Evolutionary conservation across 2,113 vertebrate species (phyloP).

Genomic region (Synchiropus splendidus): DNA sequence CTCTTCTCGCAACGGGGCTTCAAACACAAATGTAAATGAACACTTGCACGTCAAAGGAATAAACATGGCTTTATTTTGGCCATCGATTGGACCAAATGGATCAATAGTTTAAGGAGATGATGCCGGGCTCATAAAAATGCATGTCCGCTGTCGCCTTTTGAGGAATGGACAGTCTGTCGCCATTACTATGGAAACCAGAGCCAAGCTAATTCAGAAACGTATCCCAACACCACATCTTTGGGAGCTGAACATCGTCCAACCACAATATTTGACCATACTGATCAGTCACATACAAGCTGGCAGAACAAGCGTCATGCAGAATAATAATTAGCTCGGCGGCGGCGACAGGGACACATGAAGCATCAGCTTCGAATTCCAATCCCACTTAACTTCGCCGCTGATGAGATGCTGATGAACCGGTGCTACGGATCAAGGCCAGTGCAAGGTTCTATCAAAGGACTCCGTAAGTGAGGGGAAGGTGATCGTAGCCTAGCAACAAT

Average conservation of each 20-base stretch:
- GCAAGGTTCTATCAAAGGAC: no score
- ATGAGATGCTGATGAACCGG: no score
- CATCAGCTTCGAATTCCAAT: neutral
- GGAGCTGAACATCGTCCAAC: conserved; percentile 29
- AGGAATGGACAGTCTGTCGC: conserved; percentile 20
- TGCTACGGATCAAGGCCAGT: no score
- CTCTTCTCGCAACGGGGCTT: no score
- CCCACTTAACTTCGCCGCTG: neutral
- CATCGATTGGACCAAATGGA: neutral
- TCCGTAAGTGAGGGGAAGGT: no score
- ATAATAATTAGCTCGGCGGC: conserved; percentile 4
- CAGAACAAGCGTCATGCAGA: conserved; percentile 5
- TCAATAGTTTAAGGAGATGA: neutral
- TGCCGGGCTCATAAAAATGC: conserved; percentile 28
- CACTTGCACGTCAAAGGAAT: neutral
- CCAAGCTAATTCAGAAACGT: conserved; percentile 34
- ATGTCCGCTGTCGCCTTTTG: conserved; percentile 25
- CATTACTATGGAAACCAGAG: conserved; percentile 53
- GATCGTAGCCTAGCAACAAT: no score
- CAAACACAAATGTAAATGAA: no score
- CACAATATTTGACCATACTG: conserved; percentile 28
- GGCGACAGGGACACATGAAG: no score
- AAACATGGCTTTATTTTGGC: neutral
- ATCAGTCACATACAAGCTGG: conserved; percentile 24
- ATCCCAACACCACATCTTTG: conserved; percentile 36